Evolutionary conservation across 1,140 invertebrate species (phyloP), one percentile per base, ranked within the genome.

Genomic region (Pollicipes pollicipes): DNA sequence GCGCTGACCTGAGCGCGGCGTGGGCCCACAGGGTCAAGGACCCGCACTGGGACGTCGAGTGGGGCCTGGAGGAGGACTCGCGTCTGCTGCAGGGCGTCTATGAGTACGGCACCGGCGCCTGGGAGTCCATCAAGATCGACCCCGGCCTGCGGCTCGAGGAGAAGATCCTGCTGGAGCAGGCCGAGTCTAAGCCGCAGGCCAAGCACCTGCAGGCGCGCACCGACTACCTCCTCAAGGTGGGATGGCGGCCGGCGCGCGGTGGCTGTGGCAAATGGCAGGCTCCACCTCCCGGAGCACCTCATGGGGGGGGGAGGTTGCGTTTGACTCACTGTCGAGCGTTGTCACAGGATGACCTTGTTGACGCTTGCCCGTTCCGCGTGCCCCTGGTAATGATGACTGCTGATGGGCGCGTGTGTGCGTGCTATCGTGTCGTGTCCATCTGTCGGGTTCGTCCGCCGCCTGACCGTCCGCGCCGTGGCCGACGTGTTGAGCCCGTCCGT

Each of bases 101-200:
- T 83, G 90, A 93, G 77, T 94, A 96, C 81, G 95, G 93, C 27
- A 90, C 94, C 85, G 95, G 94, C 32, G 95, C 90, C 27, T 98
- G 94, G 96, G 95, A 97, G 83, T 89, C 91, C 73, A 97, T 97
- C 74, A 97, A 96, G 84, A 90, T 94, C 85, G 95, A 98, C 81
- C 87, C 88, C 66, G 87, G 84, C 45, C 83, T 97, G n/a, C 87
- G 88, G 74, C 86, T 98, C 27, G 85, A 87, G 71, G 91, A 96
- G 75, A 98, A 97, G 85, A 95, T 97, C 76, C 80, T 89, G 0
- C 90, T 91, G 77, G 92, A 93, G 81, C 3, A 27, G 64, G 81
- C 78, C 16, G 90, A 93, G 72, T 88, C 87, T 70, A 97, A 97
- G 81, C 93, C 93, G 16, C 93, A 97, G 81, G 88, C 87, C 0